These are phyloP conservation scores for Drosophila villosipedis DNA, from an alignment of 2,888 invertebrate genomes.

Conservation along the genomic window DNA sequence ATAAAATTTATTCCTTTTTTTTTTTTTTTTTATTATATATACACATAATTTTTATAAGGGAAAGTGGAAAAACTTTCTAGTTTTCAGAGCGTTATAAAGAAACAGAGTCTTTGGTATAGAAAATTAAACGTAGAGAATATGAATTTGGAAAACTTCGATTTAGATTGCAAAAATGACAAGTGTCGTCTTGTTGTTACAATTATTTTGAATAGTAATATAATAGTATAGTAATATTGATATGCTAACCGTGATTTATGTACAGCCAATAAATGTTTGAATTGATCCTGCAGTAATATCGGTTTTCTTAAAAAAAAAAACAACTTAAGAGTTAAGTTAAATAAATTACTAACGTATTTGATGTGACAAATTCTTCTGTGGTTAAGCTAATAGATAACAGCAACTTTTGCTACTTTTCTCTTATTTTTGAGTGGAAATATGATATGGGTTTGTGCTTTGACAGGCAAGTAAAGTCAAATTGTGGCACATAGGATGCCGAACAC, in stretches of 20 bases:
- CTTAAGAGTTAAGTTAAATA: background rate
- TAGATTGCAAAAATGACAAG: no score
- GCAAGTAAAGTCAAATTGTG: conserved; percentile 12
- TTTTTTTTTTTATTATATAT: background rate
- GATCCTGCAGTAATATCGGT: no score
- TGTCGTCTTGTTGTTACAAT: no score
- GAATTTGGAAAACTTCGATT: no score
- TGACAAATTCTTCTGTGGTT: background rate
- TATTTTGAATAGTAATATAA: no score
- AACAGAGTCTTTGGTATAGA: no score
- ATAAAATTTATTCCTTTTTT: fast-evolving
- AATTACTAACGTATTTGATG: background rate
- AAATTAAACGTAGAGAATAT: no score
- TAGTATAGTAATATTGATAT: no score
- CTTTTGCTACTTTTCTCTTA: conserved; percentile 1
- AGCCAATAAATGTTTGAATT: no score
- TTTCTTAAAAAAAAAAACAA: no score
- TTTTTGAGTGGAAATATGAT: conserved; percentile 30
- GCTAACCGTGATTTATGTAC: no score
- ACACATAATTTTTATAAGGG: background rate
- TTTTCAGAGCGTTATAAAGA: no score
- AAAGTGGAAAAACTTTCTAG: background rate
- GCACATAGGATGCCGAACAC: conserved; percentile 6
- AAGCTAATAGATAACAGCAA: background rate
- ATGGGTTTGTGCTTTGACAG: conserved; percentile 17